A percentile compares a stretch with the other conserved stretches of the same genome.
Conservation (phyloP, 2,797 vertebrate species). For the Florisuga fusca region DNA sequence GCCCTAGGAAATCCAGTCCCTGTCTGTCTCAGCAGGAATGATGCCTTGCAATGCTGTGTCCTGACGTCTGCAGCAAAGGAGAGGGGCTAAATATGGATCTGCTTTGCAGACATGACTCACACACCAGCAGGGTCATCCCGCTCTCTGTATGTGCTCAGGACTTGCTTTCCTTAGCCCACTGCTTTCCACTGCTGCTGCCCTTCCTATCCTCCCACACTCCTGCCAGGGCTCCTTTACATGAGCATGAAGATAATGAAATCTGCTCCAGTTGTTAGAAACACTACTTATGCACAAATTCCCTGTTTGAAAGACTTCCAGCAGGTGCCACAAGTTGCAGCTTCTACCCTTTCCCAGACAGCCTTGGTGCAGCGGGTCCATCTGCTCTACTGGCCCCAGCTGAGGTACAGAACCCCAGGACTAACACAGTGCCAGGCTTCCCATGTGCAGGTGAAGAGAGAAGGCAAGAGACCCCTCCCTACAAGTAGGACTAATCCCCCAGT, state of each 20-base stretch:
- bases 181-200: not conserved
- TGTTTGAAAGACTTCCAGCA: not conserved
- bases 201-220: not conserved
- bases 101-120: not conserved
- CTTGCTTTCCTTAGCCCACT: not conserved
- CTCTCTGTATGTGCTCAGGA: not conserved
- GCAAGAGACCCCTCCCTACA: not conserved
- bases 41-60: not conserved
- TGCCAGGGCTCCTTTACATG: not conserved
- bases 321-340: not conserved
- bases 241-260: not conserved
- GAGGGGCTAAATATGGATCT: not conserved
- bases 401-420: not conserved
- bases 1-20: not conserved
- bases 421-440: fast-evolving
- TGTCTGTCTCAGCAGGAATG: not conserved
- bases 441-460: not conserved
- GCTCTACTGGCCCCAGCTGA: not conserved
- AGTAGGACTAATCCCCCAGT: not conserved
- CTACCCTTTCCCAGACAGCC: not conserved
- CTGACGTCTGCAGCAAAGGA: not conserved
- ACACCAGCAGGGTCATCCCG: not conserved
- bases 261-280: not conserved
- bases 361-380: not conserved
- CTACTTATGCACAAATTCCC: not conserved